These are phyloP conservation scores for Silurus meridionalis DNA, from an alignment of 2,113 vertebrate species.

Conservation along the genomic window DNA sequence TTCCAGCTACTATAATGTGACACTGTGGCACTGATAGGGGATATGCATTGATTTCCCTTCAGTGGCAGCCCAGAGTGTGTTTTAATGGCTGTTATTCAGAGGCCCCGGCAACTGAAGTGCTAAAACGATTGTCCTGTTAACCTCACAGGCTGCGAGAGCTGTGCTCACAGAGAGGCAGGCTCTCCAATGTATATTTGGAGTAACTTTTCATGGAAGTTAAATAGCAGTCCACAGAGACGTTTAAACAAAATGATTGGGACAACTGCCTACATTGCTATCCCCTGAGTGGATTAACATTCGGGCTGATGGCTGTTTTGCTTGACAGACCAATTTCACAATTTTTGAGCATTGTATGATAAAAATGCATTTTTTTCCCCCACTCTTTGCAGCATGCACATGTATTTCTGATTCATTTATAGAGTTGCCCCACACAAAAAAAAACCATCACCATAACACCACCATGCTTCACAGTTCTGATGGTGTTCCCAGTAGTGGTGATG, in stretches of 20 bases:
- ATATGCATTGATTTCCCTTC: constrained; percentile 72
- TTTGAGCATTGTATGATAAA: too few relatives aligned
- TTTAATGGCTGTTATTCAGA: constrained; percentile 53
- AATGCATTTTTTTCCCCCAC: too few relatives aligned
- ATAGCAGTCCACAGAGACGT: neutral
- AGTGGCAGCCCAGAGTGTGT: constrained; percentile 48
- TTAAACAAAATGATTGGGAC: neutral
- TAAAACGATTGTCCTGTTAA: constrained; percentile 42
- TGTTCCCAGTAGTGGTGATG: neutral
- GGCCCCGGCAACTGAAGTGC: constrained; percentile 16
- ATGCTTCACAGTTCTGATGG: neutral
- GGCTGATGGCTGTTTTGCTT: neutral
- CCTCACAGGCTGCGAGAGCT: constrained; percentile 21
- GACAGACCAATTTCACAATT: neutral
- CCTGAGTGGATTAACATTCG: neutral
- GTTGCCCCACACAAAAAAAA: neutral
- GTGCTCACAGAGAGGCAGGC: constrained; percentile 4
- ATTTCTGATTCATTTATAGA: too few relatives aligned
- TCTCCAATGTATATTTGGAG: constrained; percentile 6
- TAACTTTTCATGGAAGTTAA: neutral
- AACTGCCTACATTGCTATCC: neutral
- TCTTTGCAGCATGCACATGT: too few relatives aligned
- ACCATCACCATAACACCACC: neutral
- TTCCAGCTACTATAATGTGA: constrained; percentile 66
- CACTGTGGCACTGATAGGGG: constrained; percentile 62